phyloP scores from a whole-genome alignment of 2,113 vertebrate species.

The Mungos mungo region DNA sequence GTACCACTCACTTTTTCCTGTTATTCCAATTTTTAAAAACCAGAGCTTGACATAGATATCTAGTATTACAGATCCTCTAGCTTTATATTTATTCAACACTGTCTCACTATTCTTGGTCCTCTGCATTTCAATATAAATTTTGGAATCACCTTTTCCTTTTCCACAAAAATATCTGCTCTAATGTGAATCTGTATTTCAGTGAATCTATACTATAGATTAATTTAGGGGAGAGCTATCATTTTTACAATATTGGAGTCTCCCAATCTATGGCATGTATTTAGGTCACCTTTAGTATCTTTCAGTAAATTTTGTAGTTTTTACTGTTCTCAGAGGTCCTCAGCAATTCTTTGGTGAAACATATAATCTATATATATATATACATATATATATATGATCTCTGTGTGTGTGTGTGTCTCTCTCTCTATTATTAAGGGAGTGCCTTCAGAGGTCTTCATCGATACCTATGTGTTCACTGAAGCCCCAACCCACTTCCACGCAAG shows the following conservation, averaged over 20 bases:
- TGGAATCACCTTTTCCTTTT: background rate
- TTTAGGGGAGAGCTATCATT: background rate
- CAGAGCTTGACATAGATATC: background rate
- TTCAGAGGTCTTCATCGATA: background rate
- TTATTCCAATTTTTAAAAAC: background rate
- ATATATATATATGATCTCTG: too few relatives aligned
- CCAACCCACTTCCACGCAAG: background rate
- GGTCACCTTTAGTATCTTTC: background rate
- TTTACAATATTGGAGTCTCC: background rate
- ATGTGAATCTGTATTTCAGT: background rate
- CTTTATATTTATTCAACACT: background rate
- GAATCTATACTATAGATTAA: background rate
- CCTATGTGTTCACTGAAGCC: background rate
- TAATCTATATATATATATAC: background rate
- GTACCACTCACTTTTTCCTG: background rate
- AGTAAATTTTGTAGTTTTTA: background rate
- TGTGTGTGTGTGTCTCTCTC: too few relatives aligned
- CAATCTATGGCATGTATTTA: background rate
- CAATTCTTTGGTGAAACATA: background rate
- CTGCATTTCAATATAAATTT: background rate
- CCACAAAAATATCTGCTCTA: background rate
- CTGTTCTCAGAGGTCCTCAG: background rate
- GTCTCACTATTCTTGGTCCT: background rate
- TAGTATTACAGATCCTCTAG: background rate
- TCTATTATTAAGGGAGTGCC: background rate